These are phyloP conservation scores for Portevinia maculata DNA, from an alignment of 2,888 invertebrate genomes.

Conservation along the genomic window DNA sequence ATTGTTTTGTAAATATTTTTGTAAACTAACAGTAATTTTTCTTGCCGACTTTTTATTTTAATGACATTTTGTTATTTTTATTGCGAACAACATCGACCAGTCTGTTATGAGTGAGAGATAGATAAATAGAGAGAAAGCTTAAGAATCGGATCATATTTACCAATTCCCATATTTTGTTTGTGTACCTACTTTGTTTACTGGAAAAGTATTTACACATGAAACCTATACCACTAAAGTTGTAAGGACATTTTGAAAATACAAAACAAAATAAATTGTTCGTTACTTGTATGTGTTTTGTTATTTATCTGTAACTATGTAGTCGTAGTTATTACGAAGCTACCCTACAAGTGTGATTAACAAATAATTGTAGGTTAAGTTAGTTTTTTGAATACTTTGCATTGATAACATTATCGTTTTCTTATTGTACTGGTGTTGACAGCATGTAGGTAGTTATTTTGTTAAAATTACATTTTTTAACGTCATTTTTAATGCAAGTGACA, in stretches of 20 bases:
- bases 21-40: conserved; percentile 53
- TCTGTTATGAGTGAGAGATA: conserved; percentile 66
- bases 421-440: not conserved
- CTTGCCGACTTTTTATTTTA: conserved; percentile 17
- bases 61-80: conserved; percentile 36
- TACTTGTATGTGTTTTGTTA: conserved; percentile 21
- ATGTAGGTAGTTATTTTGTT: too few relatives aligned
- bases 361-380: conserved; percentile 25
- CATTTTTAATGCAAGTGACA: too few relatives aligned
- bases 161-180: conserved; percentile 20
- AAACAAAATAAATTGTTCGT: conserved; percentile 29
- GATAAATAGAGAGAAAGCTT: conserved; percentile 40
- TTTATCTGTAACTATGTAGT: conserved; percentile 18
- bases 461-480: too few relatives aligned
- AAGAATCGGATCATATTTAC: conserved; percentile 36
- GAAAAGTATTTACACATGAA: conserved; percentile 70
- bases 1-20: conserved; percentile 63
- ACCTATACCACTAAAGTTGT: conserved; percentile 61
- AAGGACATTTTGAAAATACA: conserved; percentile 13
- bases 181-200: conserved; percentile 68
- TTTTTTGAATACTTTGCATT: conserved; percentile 57
- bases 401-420: conserved; percentile 55
- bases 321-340: conserved; percentile 2
- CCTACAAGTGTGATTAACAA: conserved; percentile 18
- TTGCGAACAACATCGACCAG: conserved; percentile 59